Conservation (phyloP, 30 jellyfish, hydroid and myxozoan genomes). For the Mastigias papua region DNA sequence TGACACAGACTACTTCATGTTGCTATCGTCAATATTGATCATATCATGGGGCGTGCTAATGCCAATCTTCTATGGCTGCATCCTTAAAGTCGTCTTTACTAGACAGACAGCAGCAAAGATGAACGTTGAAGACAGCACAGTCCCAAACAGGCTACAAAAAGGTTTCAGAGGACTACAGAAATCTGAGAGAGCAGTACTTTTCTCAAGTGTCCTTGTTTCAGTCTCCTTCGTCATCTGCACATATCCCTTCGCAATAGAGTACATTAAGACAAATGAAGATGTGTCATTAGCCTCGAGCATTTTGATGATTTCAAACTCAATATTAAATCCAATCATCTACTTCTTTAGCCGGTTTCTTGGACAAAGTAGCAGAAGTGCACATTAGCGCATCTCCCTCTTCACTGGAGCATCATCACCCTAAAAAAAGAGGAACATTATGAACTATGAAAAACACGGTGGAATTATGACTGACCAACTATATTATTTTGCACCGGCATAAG, state of each 20-base stretch:
- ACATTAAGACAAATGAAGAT: background rate
- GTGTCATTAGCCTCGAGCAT: conserved; percentile 11
- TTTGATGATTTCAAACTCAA: conserved; percentile 25
- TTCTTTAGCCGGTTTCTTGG: conserved; percentile 13
- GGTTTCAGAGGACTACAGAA: background rate
- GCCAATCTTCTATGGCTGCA: background rate
- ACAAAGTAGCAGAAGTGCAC: background rate
- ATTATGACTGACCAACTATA: too few relatives aligned
- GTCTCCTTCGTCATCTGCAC: conserved; percentile 38
- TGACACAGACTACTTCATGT: background rate
- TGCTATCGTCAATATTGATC: background rate
- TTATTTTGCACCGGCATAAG: too few relatives aligned
- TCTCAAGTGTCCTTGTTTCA: conserved; percentile 32
- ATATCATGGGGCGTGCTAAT: background rate
- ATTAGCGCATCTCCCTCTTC: too few relatives aligned
- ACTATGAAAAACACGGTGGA: too few relatives aligned
- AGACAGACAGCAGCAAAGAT: background rate
- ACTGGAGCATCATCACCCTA: too few relatives aligned
- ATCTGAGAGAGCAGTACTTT: conserved; percentile 26
- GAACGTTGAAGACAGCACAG: background rate
- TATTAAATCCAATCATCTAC: conserved; percentile 54
- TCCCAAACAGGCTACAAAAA: background rate
- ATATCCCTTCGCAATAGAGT: conserved; percentile 56
- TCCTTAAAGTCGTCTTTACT: background rate
- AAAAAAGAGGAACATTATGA: too few relatives aligned